Percentiles rank a stretch among this genome's conserved stretches.
Conservation (phyloP, 1,140 invertebrate genomes). For the Carposina sasakii region DNA sequence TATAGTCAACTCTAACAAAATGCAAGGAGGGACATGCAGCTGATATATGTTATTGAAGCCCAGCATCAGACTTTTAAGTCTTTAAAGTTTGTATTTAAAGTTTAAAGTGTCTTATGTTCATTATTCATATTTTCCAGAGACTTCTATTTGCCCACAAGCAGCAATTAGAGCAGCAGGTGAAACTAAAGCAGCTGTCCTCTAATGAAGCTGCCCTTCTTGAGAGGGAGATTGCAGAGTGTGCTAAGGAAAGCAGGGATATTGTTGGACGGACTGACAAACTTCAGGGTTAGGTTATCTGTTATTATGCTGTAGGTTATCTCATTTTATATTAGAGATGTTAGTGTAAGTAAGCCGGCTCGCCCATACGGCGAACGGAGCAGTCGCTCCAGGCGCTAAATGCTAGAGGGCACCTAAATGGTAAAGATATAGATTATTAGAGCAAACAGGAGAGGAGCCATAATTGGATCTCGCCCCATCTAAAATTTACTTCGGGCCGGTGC, state of each 20-base stretch:
- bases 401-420: too few relatives aligned
- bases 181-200: constrained; percentile 68
- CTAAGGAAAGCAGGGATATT: constrained; percentile 69
- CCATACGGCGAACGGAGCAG: too few relatives aligned
- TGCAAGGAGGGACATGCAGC: too few relatives aligned
- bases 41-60: too few relatives aligned
- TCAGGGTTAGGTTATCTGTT: constrained; percentile 46
- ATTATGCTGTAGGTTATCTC: background rate
- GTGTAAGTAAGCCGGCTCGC: background rate
- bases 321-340: background rate
- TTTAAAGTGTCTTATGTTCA: constrained; percentile 13
- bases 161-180: constrained; percentile 77
- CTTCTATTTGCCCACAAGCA: constrained; percentile 74
- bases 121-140: constrained; percentile 32
- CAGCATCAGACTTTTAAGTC: too few relatives aligned
- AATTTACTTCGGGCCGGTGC: too few relatives aligned
- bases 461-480: too few relatives aligned
- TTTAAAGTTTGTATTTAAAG: background rate
- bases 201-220: constrained; percentile 68
- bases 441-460: too few relatives aligned
- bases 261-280: constrained; percentile 54
- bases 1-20: too few relatives aligned
- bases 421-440: too few relatives aligned
- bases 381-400: too few relatives aligned
- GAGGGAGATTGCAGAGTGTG: constrained; percentile 66